These are phyloP conservation scores for Agelaius phoeniceus DNA, from an alignment of 2,113 vertebrate species.

Conservation along the genomic window DNA sequence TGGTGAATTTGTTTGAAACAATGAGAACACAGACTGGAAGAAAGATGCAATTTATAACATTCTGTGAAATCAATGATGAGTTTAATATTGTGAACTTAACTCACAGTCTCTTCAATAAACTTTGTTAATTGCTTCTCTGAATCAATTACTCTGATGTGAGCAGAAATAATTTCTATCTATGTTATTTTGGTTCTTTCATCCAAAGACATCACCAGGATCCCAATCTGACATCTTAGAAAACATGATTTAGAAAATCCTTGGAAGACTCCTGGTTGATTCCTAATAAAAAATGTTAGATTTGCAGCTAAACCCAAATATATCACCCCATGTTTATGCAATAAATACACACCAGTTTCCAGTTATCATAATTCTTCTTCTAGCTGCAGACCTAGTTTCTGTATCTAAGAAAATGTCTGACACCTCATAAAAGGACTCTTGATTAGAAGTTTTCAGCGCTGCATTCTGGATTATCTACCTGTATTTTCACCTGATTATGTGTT, in stretches of 20 bases:
- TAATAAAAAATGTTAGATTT: background rate
- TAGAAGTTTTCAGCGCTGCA: background rate
- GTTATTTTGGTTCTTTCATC: accelerated
- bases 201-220: background rate
- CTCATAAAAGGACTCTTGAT: background rate
- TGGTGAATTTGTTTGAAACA: background rate
- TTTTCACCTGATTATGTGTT: background rate
- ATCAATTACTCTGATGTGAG: background rate
- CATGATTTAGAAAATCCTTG: background rate
- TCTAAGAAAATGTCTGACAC: background rate
- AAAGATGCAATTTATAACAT: background rate
- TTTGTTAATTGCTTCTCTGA: background rate
- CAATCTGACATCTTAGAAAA: background rate
- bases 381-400: background rate
- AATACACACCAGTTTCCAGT: background rate
- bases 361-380: background rate
- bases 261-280: background rate
- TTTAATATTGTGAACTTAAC: background rate
- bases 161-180: background rate
- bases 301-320: background rate
- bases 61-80: background rate
- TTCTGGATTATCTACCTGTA: background rate
- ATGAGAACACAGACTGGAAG: background rate
- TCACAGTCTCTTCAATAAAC: background rate
- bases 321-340: background rate